Evolutionary conservation across 2,113 vertebrate genomes (phyloP).

Genomic region (Cynocephalus volans): DNA sequence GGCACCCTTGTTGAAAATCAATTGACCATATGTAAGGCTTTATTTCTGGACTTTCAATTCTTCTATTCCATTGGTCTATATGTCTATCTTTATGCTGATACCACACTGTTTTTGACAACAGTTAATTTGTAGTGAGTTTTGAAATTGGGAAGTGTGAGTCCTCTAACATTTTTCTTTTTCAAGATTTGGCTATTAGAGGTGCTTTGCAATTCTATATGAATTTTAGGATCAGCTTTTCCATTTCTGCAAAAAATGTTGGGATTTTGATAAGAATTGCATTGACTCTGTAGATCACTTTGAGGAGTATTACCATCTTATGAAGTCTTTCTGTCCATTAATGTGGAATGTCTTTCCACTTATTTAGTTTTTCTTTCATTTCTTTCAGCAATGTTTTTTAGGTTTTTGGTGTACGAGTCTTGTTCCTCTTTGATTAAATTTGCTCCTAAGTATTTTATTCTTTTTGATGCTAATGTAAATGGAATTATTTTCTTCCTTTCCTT

Average conservation of each 20-base stretch:
- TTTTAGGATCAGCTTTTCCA: conserved; percentile 12
- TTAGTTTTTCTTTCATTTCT: neutral
- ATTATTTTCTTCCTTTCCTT: neutral
- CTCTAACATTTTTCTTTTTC: conserved; percentile 3
- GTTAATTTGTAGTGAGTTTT: conserved; percentile 1
- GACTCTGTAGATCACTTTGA: neutral
- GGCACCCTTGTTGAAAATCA: neutral
- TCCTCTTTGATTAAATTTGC: neutral
- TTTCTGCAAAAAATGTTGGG: conserved; percentile 17
- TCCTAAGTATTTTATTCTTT: neutral
- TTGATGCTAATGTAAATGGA: neutral
- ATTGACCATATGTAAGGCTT: neutral
- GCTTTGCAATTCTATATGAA: neutral
- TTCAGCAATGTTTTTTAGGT: neutral
- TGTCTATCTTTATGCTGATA: neutral
- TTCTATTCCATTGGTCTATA: neutral
- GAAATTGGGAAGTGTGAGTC: neutral
- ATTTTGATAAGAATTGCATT: neutral
- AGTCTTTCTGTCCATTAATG: neutral
- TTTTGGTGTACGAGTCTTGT: neutral
- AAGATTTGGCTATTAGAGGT: neutral
- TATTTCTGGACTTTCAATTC: neutral
- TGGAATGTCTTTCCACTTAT: neutral
- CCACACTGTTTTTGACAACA: neutral
- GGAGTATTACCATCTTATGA: neutral